These are phyloP conservation scores for Harmothoe impar DNA, from an alignment of 2,888 invertebrate species.

Conservation along the genomic window DNA sequence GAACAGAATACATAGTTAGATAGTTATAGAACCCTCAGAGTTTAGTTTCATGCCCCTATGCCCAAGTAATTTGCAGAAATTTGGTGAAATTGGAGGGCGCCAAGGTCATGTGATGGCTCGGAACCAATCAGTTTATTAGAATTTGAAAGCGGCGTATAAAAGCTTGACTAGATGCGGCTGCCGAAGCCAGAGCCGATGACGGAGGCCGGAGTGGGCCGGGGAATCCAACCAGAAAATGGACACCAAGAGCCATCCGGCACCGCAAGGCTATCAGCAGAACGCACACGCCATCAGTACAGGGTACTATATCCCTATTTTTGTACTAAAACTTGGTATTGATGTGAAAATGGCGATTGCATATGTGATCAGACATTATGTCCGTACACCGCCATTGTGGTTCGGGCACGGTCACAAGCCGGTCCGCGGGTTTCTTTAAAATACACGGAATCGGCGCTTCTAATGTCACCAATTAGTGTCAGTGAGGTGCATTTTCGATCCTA, in stretches of 20 bases:
- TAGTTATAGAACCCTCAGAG: background rate
- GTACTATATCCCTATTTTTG: slow-evolving; percentile 84
- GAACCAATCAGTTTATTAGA: slow-evolving; percentile 79
- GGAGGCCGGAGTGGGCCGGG: slow-evolving; percentile 75
- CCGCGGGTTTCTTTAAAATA: slow-evolving; percentile 46
- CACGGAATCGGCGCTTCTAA: background rate
- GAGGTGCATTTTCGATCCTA: slow-evolving; percentile 32
- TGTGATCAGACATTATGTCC: slow-evolving; percentile 60
- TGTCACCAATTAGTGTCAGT: background rate
- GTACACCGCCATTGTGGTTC: slow-evolving; percentile 62
- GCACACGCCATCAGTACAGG: slow-evolving; percentile 83
- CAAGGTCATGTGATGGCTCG: slow-evolving; percentile 67
- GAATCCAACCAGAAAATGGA: slow-evolving; percentile 84
- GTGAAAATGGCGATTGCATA: slow-evolving; percentile 54
- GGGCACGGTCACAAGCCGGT: slow-evolving; percentile 45
- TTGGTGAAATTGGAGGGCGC: slow-evolving; percentile 27
- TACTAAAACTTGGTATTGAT: slow-evolving; percentile 26
- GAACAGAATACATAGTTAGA: background rate
- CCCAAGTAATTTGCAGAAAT: background rate
- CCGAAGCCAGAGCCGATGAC: slow-evolving; percentile 78
- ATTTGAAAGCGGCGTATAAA: slow-evolving; percentile 79
- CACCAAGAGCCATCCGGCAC: slow-evolving; percentile 84
- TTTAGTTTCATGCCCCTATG: background rate
- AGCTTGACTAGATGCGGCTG: slow-evolving; percentile 69
- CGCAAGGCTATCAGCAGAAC: slow-evolving; percentile 84